Base-by-base conservation (phyloP, 1,140 invertebrate species). In the Steinernema feltiae region DNA sequence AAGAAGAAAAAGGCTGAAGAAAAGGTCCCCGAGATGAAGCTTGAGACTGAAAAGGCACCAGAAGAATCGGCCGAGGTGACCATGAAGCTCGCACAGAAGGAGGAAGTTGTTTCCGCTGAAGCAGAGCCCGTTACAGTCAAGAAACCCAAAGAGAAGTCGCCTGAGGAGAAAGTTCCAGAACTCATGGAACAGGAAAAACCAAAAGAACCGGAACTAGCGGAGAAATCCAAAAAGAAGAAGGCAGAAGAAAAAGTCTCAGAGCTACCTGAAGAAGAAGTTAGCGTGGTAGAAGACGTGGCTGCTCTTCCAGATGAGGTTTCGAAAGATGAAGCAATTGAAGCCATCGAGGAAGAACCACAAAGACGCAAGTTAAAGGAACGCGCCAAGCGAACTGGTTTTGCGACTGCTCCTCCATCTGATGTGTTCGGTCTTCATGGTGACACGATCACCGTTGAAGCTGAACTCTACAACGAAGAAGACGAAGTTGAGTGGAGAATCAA, bases 381-480 rank as follows among this genome's bases (percentile, higher is more conserved):
- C 24, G 53, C 15, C 3, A 63, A 63, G 53, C 76, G 71, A 1
- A 53, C 48, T 31, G 78, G 78, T 29, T 75, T 79, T 30, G 72
- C 72, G n/a, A 35, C 70, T 17, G 72, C 35, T 1, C 73, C 73
- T 30, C 48, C 46, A 2, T 30, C 69, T 24, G 78, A 79, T 30
- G 41, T 83, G 17, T 74, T 46, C 29, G 83, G 82, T 12, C 41
- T 84, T 3, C 75, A 84, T 17, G 84, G 82, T 30, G 83, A 84
- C 70, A 84, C 48, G 46, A 79, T 85, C 15, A 76, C 75, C 1
- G 72, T 84, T 30, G 84, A 85, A 74, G 79, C 77, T 48, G 83
- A 84, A 78, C 70, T 84, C n/a, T 78, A 77, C 41, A 78, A 82
- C 41, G 83, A 84, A 75, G 79, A 82, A 21, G 84, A 85, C 53